Evolutionary conservation across 2,113 vertebrate species (phyloP).

Genomic region (Xenopus borealis): DNA sequence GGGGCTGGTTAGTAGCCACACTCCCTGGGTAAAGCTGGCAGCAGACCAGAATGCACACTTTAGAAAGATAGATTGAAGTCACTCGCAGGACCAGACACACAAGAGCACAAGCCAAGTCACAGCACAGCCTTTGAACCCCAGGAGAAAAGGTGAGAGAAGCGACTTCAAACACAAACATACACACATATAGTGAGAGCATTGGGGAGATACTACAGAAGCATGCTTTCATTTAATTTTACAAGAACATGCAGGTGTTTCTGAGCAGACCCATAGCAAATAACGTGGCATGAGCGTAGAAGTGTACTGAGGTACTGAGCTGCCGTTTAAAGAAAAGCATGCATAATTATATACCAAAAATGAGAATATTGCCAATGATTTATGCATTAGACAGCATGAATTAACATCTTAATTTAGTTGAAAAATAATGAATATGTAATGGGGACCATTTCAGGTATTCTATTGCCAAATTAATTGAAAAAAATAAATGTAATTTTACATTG

Average conservation of each 20-base stretch:
- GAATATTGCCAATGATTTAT: too few relatives aligned
- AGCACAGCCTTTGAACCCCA: slow-evolving; percentile 10
- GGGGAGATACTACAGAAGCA: background rate
- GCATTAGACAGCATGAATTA: too few relatives aligned
- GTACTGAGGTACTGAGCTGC: too few relatives aligned
- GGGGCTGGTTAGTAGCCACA: slow-evolving; percentile 15
- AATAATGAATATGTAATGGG: too few relatives aligned
- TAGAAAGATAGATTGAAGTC: slow-evolving; percentile 29
- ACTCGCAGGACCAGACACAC: slow-evolving; percentile 24
- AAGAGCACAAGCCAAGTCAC: slow-evolving; percentile 9
- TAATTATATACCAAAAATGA: too few relatives aligned
- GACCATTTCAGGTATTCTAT: too few relatives aligned
- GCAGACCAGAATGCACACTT: slow-evolving; percentile 21
- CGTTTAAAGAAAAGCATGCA: too few relatives aligned
- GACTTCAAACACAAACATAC: background rate
- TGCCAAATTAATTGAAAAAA: too few relatives aligned
- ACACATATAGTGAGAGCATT: background rate
- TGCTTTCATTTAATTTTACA: background rate
- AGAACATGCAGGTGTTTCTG: background rate
- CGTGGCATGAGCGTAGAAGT: too few relatives aligned
- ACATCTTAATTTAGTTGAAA: too few relatives aligned
- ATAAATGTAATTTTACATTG: too few relatives aligned
- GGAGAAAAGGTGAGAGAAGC: slow-evolving; percentile 24
- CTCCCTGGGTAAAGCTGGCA: slow-evolving; percentile 18
- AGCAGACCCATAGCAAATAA: background rate